Conservation (phyloP, 2,113 vertebrate genomes). For the Actenoides hombroni region DNA sequence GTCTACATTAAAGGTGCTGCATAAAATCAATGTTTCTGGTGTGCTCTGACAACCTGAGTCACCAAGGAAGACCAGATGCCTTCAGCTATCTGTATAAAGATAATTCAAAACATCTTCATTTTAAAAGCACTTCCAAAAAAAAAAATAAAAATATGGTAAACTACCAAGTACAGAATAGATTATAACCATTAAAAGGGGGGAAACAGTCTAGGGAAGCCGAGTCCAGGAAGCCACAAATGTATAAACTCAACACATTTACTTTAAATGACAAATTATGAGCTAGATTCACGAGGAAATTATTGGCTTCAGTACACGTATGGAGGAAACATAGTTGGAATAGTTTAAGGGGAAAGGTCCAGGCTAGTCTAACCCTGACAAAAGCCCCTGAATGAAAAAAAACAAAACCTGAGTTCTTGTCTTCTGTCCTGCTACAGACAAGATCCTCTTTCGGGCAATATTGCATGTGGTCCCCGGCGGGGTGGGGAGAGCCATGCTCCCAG, state of each 20-base stretch:
- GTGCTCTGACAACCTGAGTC: not conserved
- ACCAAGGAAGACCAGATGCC: not conserved
- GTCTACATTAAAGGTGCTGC: not conserved
- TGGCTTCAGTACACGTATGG: not conserved
- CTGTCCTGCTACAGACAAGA: not conserved
- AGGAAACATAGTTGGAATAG: not conserved
- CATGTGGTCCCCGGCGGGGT: accelerated
- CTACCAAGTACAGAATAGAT: not conserved
- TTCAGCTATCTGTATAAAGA: not conserved
- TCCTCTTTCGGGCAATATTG: not conserved
- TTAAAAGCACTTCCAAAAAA: not conserved
- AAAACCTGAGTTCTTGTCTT: not conserved
- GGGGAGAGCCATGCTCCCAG: accelerated
- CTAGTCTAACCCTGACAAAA: not conserved
- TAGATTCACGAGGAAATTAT: not conserved
- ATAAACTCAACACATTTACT: not conserved
- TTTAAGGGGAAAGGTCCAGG: not conserved
- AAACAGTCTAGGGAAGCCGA: not conserved
- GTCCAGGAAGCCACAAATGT: not conserved
- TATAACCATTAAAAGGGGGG: not conserved
- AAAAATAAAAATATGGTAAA: not conserved
- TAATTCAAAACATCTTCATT: not conserved
- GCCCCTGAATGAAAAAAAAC: not conserved
- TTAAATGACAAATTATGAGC: not conserved
- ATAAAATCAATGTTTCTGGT: not conserved